phyloP scores from a whole-genome alignment of 1,140 invertebrate species.

The Cherax destructor region DNA sequence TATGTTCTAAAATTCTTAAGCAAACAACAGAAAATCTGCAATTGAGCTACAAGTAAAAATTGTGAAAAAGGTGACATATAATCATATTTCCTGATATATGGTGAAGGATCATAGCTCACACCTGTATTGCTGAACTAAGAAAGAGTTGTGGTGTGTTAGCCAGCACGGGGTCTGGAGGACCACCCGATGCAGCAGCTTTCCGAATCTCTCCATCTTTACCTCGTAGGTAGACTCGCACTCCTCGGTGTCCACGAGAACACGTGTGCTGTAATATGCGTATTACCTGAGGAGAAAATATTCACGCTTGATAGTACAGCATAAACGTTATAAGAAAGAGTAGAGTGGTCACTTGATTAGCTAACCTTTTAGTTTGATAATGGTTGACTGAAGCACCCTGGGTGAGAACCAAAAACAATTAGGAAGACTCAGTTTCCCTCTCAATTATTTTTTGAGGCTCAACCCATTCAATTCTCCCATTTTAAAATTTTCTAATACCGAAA shows the following conservation, averaged over 20 bases:
- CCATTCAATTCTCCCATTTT: too few relatives aligned
- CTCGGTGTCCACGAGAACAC: slow-evolving; percentile 41
- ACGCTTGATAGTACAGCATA: too few relatives aligned
- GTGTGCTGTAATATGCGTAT: slow-evolving; percentile 34
- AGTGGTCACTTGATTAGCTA: not conserved
- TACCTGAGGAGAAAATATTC: slow-evolving; percentile 14
- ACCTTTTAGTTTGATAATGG: not conserved
- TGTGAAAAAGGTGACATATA: too few relatives aligned
- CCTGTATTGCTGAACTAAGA: slow-evolving; percentile 62
- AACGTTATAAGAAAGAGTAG: not conserved
- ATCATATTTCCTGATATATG: too few relatives aligned
- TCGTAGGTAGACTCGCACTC: slow-evolving; percentile 36
- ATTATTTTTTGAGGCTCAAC: too few relatives aligned
- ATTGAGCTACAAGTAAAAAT: too few relatives aligned
- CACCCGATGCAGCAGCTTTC: slow-evolving; percentile 46
- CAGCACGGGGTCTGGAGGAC: slow-evolving; percentile 54
- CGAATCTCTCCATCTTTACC: slow-evolving; percentile 55
- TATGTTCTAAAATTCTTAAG: too few relatives aligned
- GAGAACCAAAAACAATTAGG: too few relatives aligned
- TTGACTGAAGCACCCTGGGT: too few relatives aligned
- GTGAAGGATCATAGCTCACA: not conserved
- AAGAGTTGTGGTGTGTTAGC: slow-evolving; percentile 61
- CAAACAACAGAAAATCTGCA: too few relatives aligned
- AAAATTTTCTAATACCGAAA: too few relatives aligned
- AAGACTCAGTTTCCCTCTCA: too few relatives aligned